Percentiles rank a stretch among this genome's conserved stretches.
phyloP scores from a whole-genome alignment of 1,140 invertebrate species.

The Cherax destructor region DNA sequence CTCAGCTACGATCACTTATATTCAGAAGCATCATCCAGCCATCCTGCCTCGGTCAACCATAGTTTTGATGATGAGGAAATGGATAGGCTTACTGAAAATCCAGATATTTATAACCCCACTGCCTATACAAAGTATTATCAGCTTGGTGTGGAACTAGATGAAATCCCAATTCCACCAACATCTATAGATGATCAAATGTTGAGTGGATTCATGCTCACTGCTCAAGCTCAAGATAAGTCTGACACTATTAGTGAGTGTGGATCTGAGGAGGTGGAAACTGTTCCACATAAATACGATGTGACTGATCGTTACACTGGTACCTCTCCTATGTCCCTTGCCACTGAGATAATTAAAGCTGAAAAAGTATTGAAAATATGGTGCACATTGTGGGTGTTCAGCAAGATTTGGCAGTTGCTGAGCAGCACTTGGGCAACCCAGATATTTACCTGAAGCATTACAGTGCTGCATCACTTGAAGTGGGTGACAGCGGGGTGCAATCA shows the following conservation, averaged over 20 bases:
- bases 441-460: constrained; percentile 46
- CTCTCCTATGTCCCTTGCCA: constrained; percentile 50
- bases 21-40: constrained; percentile 67
- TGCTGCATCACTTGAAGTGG: constrained; percentile 24
- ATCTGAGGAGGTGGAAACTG: constrained; percentile 53
- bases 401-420: constrained; percentile 11
- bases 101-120: constrained; percentile 57
- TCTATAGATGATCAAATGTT: constrained; percentile 9
- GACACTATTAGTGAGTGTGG: too few relatives aligned
- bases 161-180: constrained; percentile 48
- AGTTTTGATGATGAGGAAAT: constrained; percentile 66
- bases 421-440: constrained; percentile 49
- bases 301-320: constrained; percentile 7
- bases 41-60: constrained; percentile 47
- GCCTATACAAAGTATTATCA: constrained; percentile 69
- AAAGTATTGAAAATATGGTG: constrained; percentile 58
- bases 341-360: constrained; percentile 61
- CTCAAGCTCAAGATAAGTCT: too few relatives aligned
- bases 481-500: constrained; percentile 60
- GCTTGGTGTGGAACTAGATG: constrained; percentile 61
- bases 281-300: constrained; percentile 52
- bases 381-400: constrained; percentile 50
- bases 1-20: constrained; percentile 64
- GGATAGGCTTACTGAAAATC: constrained; percentile 49
- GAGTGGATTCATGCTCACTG: constrained; percentile 31